A percentile compares a stretch with the other conserved stretches of the same genome.
Conservation (phyloP, 35 echinoderm and acorn worm species). For the Heliocidaris tuberculata region DNA sequence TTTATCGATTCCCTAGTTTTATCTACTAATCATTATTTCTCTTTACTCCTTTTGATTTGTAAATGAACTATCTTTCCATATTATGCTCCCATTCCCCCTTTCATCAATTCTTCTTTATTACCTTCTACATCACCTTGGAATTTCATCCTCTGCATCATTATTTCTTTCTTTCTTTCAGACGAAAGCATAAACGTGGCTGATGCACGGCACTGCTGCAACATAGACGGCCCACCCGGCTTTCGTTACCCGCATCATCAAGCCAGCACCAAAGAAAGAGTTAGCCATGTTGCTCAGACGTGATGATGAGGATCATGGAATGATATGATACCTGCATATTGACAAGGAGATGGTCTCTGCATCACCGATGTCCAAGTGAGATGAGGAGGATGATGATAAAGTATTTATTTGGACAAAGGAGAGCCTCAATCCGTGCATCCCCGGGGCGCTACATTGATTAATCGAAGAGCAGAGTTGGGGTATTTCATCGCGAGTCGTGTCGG, state of each 20-base stretch:
- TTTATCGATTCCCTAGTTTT: background rate
- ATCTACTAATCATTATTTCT: background rate
- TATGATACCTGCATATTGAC: constrained; percentile 36
- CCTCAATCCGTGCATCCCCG: constrained; percentile 19
- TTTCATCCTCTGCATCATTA: background rate
- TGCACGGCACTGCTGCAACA: background rate
- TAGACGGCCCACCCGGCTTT: background rate
- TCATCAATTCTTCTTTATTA: too few relatives aligned
- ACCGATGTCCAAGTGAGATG: constrained; percentile 1
- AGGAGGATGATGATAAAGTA: constrained; percentile 35
- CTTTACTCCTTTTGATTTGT: background rate
- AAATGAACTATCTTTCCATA: too few relatives aligned
- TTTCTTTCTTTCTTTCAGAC: background rate
- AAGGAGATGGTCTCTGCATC: background rate
- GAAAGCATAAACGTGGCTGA: background rate
- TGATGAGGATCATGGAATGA: background rate
- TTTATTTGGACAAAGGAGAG: constrained; percentile 42
- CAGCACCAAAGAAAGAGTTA: background rate
- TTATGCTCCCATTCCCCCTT: background rate
- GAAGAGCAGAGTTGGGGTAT: constrained; percentile 40
- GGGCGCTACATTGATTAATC: constrained; percentile 45
- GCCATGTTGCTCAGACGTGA: background rate
- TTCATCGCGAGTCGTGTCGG: background rate
- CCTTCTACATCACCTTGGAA: too few relatives aligned
- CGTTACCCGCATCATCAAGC: background rate